Percentiles rank a stretch among this genome's conserved stretches.
Evolutionary conservation across 2,113 vertebrate species (phyloP).

Genomic region (Cacatua alba): DNA sequence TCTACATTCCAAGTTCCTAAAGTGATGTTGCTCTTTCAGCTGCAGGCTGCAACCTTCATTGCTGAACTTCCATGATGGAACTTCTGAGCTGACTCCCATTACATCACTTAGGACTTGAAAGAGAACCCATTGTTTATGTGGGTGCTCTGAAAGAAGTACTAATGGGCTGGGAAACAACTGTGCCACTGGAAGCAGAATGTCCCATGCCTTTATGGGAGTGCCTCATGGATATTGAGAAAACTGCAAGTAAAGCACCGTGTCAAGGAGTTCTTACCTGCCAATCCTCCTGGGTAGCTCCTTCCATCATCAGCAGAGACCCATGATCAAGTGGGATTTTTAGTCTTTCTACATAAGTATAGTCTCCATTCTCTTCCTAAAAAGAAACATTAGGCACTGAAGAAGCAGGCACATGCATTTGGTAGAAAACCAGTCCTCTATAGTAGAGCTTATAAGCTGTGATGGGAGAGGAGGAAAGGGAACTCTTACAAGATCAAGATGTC

Average conservation of each 20-base stretch:
- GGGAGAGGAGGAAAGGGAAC: neutral
- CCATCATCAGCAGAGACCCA: slow-evolving; percentile 92
- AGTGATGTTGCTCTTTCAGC: neutral
- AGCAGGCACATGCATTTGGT: neutral
- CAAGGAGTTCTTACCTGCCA: slow-evolving; percentile 85
- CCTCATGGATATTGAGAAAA: neutral
- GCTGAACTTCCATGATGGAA: neutral
- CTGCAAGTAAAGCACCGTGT: neutral
- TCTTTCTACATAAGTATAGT: slow-evolving; percentile 86
- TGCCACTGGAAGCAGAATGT: neutral
- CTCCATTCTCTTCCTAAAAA: slow-evolving; percentile 86
- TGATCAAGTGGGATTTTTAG: slow-evolving; percentile 87
- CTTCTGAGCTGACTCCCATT: neutral
- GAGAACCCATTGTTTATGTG: neutral
- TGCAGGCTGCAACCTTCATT: neutral
- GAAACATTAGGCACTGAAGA: neutral
- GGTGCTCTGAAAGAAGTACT: neutral
- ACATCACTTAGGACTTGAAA: neutral
- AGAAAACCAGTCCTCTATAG: neutral
- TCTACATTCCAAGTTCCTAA: neutral
- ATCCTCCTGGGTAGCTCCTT: slow-evolving; percentile 90
- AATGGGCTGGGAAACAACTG: neutral
- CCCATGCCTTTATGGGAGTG: neutral
- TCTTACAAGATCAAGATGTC: neutral
- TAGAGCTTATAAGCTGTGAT: neutral